Conservation (phyloP, 2,113 vertebrate genomes). For the Morone chrysops region DNA sequence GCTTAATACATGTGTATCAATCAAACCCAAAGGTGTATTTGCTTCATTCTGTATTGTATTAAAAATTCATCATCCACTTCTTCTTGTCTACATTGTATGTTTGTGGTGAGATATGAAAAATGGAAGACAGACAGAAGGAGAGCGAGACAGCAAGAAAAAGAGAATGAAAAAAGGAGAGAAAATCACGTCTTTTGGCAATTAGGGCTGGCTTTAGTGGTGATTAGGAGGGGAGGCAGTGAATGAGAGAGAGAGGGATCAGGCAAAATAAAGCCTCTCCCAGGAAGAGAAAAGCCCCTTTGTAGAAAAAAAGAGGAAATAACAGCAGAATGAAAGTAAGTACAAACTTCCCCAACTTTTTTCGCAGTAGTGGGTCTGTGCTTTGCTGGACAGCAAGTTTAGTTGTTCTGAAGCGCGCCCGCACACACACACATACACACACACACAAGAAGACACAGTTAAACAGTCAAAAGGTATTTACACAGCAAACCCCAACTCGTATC, state of each 20-base stretch:
- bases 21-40: slow-evolving; percentile 73
- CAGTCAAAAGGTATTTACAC: slow-evolving; percentile 60
- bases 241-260: slow-evolving; percentile 64
- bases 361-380: not conserved
- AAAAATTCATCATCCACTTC: slow-evolving; percentile 65
- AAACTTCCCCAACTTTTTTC: slow-evolving; percentile 41
- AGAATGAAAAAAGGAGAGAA: slow-evolving; percentile 16
- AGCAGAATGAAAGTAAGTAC: slow-evolving; percentile 49
- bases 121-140: slow-evolving; percentile 20
- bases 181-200: slow-evolving; percentile 65
- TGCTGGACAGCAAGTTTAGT: slow-evolving; percentile 1
- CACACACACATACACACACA: slow-evolving; percentile 15
- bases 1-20: slow-evolving; percentile 50
- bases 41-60: slow-evolving; percentile 73
- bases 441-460: slow-evolving; percentile 18
- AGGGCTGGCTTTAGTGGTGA: slow-evolving; percentile 74
- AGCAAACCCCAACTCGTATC: slow-evolving; percentile 48
- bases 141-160: slow-evolving; percentile 11
- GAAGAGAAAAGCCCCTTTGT: slow-evolving; percentile 55
- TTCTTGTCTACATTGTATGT: slow-evolving; percentile 46
- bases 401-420: not conserved
- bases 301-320: slow-evolving; percentile 36
- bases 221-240: slow-evolving; percentile 56
- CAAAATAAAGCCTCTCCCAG: slow-evolving; percentile 56
- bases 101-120: slow-evolving; percentile 47